phyloP scores from a whole-genome alignment of 35 echinoderm and acorn worm genomes.

The Apostichopus japonicus region DNA sequence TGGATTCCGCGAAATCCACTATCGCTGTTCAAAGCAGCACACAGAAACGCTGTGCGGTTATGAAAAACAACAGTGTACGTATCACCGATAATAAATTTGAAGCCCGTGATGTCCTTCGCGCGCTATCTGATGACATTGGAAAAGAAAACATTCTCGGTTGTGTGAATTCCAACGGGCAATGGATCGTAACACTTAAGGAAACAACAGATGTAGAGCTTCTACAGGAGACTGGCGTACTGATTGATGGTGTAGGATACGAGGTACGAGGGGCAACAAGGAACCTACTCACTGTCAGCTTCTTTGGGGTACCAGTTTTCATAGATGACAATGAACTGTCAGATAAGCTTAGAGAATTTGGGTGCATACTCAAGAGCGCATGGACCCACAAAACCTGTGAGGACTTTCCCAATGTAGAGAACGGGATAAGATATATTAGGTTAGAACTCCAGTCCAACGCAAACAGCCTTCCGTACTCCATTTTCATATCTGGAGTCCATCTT shows the following conservation, averaged over 20 bases:
- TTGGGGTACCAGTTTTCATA: conserved; percentile 9
- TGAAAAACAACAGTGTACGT: conserved; percentile 9
- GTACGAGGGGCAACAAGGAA: conserved; percentile 13
- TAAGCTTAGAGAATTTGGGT: conserved; percentile 9
- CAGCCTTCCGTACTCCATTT: conserved; percentile 5
- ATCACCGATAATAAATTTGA: neutral
- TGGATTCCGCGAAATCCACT: neutral
- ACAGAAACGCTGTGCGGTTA: neutral
- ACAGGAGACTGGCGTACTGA: neutral
- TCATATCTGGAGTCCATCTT: neutral
- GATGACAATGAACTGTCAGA: conserved; percentile 1
- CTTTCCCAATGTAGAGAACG: conserved; percentile 31
- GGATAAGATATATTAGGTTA: neutral
- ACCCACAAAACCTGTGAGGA: conserved; percentile 26
- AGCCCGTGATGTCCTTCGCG: neutral
- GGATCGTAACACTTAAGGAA: neutral
- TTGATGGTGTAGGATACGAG: neutral
- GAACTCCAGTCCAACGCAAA: neutral
- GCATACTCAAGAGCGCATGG: neutral
- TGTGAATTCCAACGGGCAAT: neutral
- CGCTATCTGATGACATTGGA: conserved; percentile 8
- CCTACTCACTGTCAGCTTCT: conserved; percentile 2
- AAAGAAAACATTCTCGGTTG: conserved; percentile 25
- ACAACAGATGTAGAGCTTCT: neutral
- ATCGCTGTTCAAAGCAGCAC: neutral